Evolutionary conservation across 1,140 invertebrate genomes (phyloP), one percentile per base, ranked within the genome.

Genomic region (Pomacea maculata): DNA sequence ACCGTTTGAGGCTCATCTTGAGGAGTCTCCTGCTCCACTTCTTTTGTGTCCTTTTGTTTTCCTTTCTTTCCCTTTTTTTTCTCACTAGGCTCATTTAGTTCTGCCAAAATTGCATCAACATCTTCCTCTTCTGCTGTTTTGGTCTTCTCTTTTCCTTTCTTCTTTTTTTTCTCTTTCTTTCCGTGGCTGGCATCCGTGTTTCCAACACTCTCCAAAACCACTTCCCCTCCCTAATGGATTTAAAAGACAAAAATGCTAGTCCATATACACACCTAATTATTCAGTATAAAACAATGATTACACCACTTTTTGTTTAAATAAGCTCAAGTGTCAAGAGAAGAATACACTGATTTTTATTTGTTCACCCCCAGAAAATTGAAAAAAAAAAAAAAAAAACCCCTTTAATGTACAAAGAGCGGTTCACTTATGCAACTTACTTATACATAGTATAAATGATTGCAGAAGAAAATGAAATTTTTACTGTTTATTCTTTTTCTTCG

Each of bases 111-210:
- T 91, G 95, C 95, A 87, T 97, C 96, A 82, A 96, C 92, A 89
- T 97, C 95, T 86, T 96, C 95, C 88, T 96, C 95, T 88, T 95
- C 96, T 77, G 96, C 94, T 86, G 95, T 94, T 71, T 85, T 85
- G 52, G 82, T 63, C 57, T 87, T 88, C 21, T 85, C 86, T 79
- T 89, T 88, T 54, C 86, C 85, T 77, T 85, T 87, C 71, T 85
- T 84, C 14, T 85, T 83, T 63, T 89, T 87, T 55, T 86, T 83
- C 76, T 87, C 86, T 64, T 88, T 85, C 14, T 83, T 78, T 74
- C 87, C 86, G 65, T 82, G 83, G 76, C 72, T 57, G 15, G 61
- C 25, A n/a, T 65, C 45, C 29, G 55, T 29, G 19, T 61, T 17
- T 21, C 64, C 67, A 11, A 65, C 55, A 67, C 72, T 70, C n/a